phyloP scores from a whole-genome alignment of 2,113 vertebrate species.

The Odocoileus virginianus region DNA sequence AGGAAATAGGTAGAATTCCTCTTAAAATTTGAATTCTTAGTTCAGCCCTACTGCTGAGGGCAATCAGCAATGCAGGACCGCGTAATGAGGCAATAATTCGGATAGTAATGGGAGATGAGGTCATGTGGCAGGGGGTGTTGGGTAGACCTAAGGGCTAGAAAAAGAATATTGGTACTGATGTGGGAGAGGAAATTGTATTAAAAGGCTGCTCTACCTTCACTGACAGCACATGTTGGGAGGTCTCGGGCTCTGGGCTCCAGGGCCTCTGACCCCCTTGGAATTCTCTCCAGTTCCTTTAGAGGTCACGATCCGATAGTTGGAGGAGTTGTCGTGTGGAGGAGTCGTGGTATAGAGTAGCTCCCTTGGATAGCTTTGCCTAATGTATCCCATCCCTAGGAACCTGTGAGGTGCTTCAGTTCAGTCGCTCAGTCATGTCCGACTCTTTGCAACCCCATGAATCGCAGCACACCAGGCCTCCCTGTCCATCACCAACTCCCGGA shows the following conservation, averaged over 20 bases:
- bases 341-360: conserved; percentile 37
- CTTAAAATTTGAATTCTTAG: conserved; percentile 30
- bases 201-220: conserved; percentile 17
- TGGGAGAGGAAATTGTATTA: conserved; percentile 51
- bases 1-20: conserved; percentile 48
- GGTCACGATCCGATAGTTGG: conserved; percentile 26
- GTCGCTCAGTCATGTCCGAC: no score
- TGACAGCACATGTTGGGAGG: conserved; percentile 53
- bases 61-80: conserved; percentile 17
- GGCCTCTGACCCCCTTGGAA: conserved; percentile 36
- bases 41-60: neutral
- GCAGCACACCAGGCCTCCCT: no score
- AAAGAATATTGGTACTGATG: conserved; percentile 44
- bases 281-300: conserved; percentile 22
- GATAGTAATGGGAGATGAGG: conserved; percentile 41
- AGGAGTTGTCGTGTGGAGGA: conserved; percentile 18
- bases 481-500: no score
- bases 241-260: conserved; percentile 27
- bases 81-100: conserved; percentile 42
- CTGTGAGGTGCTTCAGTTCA: neutral
- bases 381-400: neutral
- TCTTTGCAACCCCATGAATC: no score
- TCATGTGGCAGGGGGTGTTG: conserved; percentile 30
- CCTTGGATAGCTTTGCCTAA: neutral
- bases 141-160: conserved; percentile 12